Base-by-base conservation (phyloP, 2,797 vertebrate species). In the Loriculus beryllinus region DNA sequence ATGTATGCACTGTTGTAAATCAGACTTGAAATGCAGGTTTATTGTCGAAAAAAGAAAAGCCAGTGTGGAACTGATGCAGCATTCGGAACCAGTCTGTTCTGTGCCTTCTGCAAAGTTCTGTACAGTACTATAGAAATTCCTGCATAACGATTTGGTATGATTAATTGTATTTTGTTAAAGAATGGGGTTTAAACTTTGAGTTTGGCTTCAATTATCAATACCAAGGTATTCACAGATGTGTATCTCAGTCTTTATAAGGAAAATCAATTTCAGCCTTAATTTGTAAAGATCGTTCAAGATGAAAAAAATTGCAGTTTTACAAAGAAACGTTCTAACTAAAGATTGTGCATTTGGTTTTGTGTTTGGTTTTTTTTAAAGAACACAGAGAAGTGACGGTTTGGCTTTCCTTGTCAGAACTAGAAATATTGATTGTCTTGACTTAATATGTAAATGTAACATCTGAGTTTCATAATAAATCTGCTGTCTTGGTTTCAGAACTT, bases 161-260 rank as follows among this genome's bases (percentile, higher is more conserved):
- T 91, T 70, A 37, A 9, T 7, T 72, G 88, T 82, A 45, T 95
- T 94, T 90, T 67, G 71, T 96, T 92, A 80, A 85, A 89, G 89
- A 90, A 72, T 74, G 39, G 76, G 6, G 7, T 96, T 95, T 93
- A 82, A 96, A 86, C 76, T 90, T 85, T 59, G n/a, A 65, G 11
- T 82, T 95, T 86, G 19, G 19, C 49, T 93, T 94, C 88, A 86
- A 48, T 96, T 95, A 49, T 28, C 52, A 48, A 7, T 57, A 25
- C 49, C 25, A 81, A 92, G 47, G 28, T 42, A 63, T 67, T 92
- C 56, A 39, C 48, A 21, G 48, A 4, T 6, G 2, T 28, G 11
- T 60, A 7, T 75, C 20, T 85, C 37, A 14, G 21, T 47, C 25
- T 86, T 28, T 56, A 1, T 4, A 59, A 31, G 31, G 35, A 72